Evolutionary conservation across 1,140 invertebrate species (phyloP).

Genomic region (Trinorchestia longiramus): DNA sequence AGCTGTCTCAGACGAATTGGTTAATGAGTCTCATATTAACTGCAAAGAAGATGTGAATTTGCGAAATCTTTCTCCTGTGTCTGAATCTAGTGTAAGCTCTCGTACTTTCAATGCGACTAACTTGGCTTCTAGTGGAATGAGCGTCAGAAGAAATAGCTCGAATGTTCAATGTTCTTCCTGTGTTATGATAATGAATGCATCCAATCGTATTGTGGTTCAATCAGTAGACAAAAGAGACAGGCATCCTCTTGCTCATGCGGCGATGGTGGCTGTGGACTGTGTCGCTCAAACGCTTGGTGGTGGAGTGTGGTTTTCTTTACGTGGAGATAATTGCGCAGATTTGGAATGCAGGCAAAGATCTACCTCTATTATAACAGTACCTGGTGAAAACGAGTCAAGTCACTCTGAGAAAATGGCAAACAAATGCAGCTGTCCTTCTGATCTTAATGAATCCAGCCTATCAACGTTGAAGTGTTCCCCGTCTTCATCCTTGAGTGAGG

Average conservation of each 20-base stretch:
- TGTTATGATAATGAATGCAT: slow-evolving; percentile 68
- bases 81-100: background rate
- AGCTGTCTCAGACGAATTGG: background rate
- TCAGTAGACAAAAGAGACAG: slow-evolving; percentile 74
- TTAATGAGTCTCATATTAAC: background rate
- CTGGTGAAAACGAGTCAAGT: background rate
- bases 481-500: background rate
- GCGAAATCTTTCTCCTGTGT: background rate
- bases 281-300: slow-evolving; percentile 86
- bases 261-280: slow-evolving; percentile 87
- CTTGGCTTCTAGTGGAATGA: background rate
- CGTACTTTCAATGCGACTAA: background rate
- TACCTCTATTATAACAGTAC: background rate
- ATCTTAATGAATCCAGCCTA: background rate
- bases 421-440: background rate
- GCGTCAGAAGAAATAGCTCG: background rate
- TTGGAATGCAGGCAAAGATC: background rate
- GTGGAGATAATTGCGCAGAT: background rate
- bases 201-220: slow-evolving; percentile 72
- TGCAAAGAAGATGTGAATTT: background rate
- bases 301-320: slow-evolving; percentile 76
- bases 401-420: background rate
- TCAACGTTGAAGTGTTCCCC: background rate
- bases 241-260: slow-evolving; percentile 86
- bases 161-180: background rate